Evolutionary conservation across 2,797 vertebrate genomes (phyloP).

Genomic region (Poecilia velifera): DNA sequence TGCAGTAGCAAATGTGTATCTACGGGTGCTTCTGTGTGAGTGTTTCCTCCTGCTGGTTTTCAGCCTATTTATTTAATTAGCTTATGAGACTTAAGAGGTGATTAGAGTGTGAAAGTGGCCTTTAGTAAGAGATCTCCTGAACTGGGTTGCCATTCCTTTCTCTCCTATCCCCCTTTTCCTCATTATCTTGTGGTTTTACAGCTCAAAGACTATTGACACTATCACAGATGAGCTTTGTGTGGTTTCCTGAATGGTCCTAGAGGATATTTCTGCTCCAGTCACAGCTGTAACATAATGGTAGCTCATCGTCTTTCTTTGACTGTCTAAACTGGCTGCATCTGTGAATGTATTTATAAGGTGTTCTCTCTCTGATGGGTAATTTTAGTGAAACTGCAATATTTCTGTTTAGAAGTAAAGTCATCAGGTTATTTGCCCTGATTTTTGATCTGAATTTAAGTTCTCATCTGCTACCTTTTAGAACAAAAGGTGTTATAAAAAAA

Average conservation of each 20-base stretch:
- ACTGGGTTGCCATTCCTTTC: not conserved
- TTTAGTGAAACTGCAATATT: not conserved
- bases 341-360: not conserved
- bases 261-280: not conserved
- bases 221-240: not conserved
- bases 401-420: not conserved
- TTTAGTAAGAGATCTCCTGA: not conserved
- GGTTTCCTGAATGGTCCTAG: not conserved
- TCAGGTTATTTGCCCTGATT: not conserved
- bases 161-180: not conserved
- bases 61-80: constrained; percentile 1
- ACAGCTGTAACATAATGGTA: not conserved
- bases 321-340: not conserved
- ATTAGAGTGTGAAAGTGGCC: not conserved
- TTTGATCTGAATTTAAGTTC: not conserved
- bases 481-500: not conserved
- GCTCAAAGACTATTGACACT: not conserved
- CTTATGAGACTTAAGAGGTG: not conserved
- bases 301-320: not conserved
- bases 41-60: not conserved
- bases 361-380: too few relatives aligned
- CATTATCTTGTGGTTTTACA: constrained; percentile 2
- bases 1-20: not conserved
- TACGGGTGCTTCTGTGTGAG: not conserved
- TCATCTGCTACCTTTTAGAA: not conserved